A percentile compares a stretch with the other conserved stretches of the same genome.
Evolutionary conservation across 2,797 vertebrate species (phyloP).

Genomic region (Tolypeutes matacus): DNA sequence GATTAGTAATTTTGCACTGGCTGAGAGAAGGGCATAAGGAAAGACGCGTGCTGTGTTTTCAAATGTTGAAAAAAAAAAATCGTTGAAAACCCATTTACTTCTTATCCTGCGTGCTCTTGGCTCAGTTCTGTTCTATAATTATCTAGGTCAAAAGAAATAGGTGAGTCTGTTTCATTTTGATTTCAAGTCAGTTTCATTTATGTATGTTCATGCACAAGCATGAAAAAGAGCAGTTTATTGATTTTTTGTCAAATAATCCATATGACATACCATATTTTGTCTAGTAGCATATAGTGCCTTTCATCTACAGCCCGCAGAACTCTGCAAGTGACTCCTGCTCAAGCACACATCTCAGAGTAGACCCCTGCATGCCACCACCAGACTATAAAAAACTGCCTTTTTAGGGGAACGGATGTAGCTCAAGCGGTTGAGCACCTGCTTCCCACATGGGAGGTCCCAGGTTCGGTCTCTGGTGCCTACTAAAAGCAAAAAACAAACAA

Average conservation of each 20-base stretch:
- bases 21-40: neutral
- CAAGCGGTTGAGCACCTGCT: too few relatives aligned
- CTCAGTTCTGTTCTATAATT: slow-evolving; percentile 62
- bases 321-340: neutral
- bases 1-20: neutral
- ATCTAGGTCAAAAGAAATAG: slow-evolving; percentile 65
- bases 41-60: neutral
- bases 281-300: neutral
- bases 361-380: neutral
- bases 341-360: neutral
- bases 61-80: slow-evolving; percentile 28
- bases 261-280: neutral
- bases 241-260: slow-evolving; percentile 52
- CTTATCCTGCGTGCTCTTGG: slow-evolving; percentile 15
- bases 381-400: neutral
- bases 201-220: slow-evolving; percentile 24
- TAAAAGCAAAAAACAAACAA: too few relatives aligned
- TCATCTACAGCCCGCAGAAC: neutral
- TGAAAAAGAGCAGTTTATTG: slow-evolving; percentile 21
- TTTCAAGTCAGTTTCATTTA: slow-evolving; percentile 67
- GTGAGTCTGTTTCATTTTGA: slow-evolving; percentile 60
- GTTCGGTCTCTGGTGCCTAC: too few relatives aligned
- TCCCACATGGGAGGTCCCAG: too few relatives aligned
- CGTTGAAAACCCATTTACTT: slow-evolving; percentile 67
- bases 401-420: too few relatives aligned